Conservation (phyloP, 1,140 invertebrate species). For the Apis laboriosa region DNA sequence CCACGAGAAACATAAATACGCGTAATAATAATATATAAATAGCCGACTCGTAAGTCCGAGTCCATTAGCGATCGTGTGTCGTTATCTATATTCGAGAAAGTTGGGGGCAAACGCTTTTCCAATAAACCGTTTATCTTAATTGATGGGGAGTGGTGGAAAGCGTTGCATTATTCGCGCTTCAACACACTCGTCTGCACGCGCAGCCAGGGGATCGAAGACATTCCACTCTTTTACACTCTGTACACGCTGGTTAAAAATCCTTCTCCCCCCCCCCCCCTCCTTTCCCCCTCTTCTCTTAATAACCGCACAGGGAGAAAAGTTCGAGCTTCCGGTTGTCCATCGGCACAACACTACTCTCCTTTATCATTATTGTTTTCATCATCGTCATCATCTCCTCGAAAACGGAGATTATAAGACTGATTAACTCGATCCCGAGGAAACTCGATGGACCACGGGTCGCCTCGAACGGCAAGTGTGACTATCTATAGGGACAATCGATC, state of each 20-base stretch:
- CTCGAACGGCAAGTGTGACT: constrained; percentile 38
- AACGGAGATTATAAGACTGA: background rate
- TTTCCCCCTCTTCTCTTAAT: background rate
- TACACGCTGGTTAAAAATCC: background rate
- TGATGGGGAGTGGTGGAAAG: background rate
- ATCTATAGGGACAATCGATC: constrained; percentile 3
- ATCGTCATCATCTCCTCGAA: background rate
- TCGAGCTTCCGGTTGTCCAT: constrained; percentile 31
- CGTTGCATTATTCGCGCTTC: constrained; percentile 9
- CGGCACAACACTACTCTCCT: background rate
- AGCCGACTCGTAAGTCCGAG: background rate
- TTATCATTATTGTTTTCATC: too few species aligned
- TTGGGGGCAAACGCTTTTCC: constrained; percentile 5
- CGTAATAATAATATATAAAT: background rate
- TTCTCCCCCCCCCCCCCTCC: constrained; percentile 8
- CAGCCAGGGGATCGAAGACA: background rate
- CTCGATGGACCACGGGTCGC: constrained; percentile 23
- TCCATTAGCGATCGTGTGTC: background rate
- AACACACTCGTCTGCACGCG: background rate
- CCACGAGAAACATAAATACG: background rate
- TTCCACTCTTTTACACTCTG: background rate
- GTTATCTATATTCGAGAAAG: constrained; percentile 16
- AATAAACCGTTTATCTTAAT: constrained; percentile 36
- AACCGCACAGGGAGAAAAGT: constrained; percentile 48
- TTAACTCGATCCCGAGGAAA: background rate